These are phyloP conservation scores for Drosophila lini DNA, from an alignment of 1,140 invertebrate species.

Conservation along the genomic window DNA sequence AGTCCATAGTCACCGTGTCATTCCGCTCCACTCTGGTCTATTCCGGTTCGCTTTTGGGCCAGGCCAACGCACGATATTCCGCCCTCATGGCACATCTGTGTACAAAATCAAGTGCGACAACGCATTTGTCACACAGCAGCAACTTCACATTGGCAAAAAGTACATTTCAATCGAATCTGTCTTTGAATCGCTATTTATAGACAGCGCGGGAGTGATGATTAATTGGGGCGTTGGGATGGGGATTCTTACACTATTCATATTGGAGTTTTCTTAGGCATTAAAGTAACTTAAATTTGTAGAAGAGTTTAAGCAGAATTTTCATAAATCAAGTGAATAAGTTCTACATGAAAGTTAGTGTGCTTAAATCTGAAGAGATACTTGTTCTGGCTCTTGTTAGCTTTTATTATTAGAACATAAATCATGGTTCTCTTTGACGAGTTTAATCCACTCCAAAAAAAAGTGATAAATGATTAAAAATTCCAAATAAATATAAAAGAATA, in stretches of 20 bases:
- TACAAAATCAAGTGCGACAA: constrained; percentile 44
- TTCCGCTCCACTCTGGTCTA: constrained; percentile 49
- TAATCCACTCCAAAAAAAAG: neutral
- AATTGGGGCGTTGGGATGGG: neutral
- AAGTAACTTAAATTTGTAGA: neutral
- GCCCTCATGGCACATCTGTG: constrained; percentile 47
- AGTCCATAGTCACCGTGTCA: constrained; percentile 63
- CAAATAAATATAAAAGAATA: neutral
- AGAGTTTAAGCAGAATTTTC: neutral
- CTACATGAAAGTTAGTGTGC: neutral
- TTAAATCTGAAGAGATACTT: neutral
- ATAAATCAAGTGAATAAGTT: neutral
- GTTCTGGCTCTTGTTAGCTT: neutral
- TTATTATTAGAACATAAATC: constrained; percentile 16
- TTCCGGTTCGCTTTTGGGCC: constrained; percentile 38
- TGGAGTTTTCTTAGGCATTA: no score
- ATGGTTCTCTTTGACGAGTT: neutral
- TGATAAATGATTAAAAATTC: neutral
- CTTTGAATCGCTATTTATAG: constrained; percentile 27
- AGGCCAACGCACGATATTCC: constrained; percentile 73
- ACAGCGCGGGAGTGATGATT: constrained; percentile 16
- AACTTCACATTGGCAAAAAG: constrained; percentile 23
- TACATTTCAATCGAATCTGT: constrained; percentile 16
- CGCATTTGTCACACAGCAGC: constrained; percentile 40
- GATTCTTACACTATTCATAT: neutral